Evolutionary conservation across 2,888 invertebrate species (phyloP).

Genomic region (Rhamphomyia laevipes): DNA sequence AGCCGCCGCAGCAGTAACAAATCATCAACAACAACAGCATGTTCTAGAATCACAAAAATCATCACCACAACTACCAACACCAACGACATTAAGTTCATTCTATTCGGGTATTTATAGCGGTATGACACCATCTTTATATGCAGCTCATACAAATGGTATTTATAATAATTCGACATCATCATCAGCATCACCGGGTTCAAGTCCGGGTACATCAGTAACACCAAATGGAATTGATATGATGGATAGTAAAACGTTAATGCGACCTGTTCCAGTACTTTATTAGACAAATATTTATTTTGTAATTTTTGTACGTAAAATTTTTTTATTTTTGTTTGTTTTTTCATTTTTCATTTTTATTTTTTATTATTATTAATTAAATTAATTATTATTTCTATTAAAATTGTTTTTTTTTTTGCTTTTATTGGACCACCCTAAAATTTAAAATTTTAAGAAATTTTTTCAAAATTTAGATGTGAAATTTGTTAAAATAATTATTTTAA

Average conservation of each 20-base stretch:
- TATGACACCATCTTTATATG: slow-evolving; percentile 35
- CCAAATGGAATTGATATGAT: slow-evolving; percentile 32
- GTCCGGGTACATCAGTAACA: slow-evolving; percentile 27
- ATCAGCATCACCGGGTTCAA: slow-evolving; percentile 33
- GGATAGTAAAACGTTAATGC: slow-evolving; percentile 33
- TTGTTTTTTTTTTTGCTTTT: no score
- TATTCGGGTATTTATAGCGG: slow-evolving; percentile 38
- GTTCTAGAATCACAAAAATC: slow-evolving; percentile 30
- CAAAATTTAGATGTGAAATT: no score
- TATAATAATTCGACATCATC: slow-evolving; percentile 36
- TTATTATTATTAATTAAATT: no score
- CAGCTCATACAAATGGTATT: slow-evolving; percentile 35
- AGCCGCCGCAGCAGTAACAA: slow-evolving; percentile 31
- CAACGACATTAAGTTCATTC: slow-evolving; percentile 35
- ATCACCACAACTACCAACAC: slow-evolving; percentile 32
- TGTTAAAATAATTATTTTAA: no score
- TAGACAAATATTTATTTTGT: slow-evolving; percentile 16
- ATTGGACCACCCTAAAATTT: no score
- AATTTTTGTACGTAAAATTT: neutral
- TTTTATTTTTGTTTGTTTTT: neutral
- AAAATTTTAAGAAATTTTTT: no score
- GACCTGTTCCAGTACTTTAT: slow-evolving; percentile 37
- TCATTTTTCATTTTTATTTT: no score
- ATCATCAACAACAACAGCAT: slow-evolving; percentile 29
- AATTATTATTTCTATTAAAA: no score